Percentiles rank a stretch among this genome's conserved stretches.
phyloP scores from a whole-genome alignment of 2,113 vertebrate genomes.

The Nestor notabilis region DNA sequence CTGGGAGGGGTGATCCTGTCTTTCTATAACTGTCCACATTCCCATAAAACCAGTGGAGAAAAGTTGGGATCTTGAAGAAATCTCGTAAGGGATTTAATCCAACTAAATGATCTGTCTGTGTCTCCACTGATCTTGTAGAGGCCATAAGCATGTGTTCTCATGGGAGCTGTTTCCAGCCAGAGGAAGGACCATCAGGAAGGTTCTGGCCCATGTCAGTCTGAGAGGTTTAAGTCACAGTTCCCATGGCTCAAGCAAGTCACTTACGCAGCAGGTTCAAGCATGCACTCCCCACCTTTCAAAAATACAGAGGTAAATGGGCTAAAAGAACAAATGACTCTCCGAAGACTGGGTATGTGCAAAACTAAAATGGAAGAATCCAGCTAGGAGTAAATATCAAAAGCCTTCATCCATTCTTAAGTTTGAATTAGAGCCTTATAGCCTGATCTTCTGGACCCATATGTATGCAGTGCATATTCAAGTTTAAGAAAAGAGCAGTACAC shows the following conservation, averaged over 20 bases:
- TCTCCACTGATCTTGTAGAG: background rate
- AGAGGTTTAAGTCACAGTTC: background rate
- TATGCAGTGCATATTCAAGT: background rate
- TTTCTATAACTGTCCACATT: background rate
- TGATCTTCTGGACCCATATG: background rate
- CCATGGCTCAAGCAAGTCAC: background rate
- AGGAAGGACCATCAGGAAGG: background rate
- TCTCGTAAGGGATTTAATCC: background rate
- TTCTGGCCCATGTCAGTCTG: background rate
- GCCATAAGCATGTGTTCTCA: background rate
- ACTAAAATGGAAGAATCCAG: background rate
- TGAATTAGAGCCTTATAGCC: background rate
- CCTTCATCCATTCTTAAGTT: background rate
- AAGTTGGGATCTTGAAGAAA: background rate
- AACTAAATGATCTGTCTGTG: background rate
- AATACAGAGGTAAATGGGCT: background rate
- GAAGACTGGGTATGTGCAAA: background rate
- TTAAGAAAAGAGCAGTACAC: background rate
- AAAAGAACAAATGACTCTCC: background rate
- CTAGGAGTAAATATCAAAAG: background rate
- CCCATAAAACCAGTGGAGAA: background rate
- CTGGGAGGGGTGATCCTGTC: background rate
- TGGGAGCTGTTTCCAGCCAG: background rate
- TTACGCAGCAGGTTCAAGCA: background rate
- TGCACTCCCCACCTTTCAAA: background rate